A percentile compares a stretch with the other conserved stretches of the same genome.
Evolutionary conservation across 2,797 vertebrate species (phyloP).

Genomic region (Amblyraja radiata): DNA sequence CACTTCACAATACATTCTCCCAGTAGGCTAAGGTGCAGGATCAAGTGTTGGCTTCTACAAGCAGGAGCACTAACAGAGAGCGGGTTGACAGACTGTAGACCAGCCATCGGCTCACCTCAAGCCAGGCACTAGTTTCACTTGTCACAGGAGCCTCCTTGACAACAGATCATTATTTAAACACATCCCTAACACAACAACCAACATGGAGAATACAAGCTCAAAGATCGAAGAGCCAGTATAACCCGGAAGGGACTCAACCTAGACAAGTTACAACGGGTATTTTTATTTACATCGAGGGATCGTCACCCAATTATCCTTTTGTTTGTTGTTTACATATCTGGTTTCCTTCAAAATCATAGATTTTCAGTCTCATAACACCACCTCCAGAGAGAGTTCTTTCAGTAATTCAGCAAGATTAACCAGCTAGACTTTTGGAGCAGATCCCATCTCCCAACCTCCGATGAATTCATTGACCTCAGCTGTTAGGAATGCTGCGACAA

Average conservation of each 20-base stretch:
- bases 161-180: not conserved
- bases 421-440: not conserved
- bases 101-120: not conserved
- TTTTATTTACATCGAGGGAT: not conserved
- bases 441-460: not conserved
- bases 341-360: not conserved
- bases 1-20: not conserved
- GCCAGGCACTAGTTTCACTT: not conserved
- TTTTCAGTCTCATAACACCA: not conserved
- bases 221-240: not conserved
- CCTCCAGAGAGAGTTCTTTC: not conserved
- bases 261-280: not conserved
- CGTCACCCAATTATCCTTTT: not conserved
- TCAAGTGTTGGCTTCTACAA: not conserved
- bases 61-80: not conserved
- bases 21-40: not conserved
- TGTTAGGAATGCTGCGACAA: not conserved
- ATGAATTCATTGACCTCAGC: not conserved
- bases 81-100: not conserved
- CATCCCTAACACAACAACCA: not conserved
- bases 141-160: not conserved
- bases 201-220: slow-evolving; percentile 1
- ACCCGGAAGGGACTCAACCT: slow-evolving; percentile 22
- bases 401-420: not conserved
- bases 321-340: slow-evolving; percentile 10